These are phyloP conservation scores for Rhombomys opimus DNA, from an alignment of 2,113 vertebrate genomes.

Conservation along the genomic window DNA sequence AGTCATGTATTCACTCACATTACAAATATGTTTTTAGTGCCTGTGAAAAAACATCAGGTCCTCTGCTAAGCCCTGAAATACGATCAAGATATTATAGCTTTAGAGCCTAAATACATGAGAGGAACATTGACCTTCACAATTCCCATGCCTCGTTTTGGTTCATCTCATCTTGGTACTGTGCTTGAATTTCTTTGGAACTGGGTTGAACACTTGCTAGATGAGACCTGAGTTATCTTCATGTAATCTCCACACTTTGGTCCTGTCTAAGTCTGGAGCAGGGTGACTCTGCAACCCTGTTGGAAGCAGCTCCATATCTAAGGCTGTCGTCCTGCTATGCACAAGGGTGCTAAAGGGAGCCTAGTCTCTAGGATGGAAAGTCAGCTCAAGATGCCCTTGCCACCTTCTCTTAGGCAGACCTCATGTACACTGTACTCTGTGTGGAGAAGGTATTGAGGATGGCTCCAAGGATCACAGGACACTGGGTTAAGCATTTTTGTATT, in stretches of 20 bases:
- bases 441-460: not conserved
- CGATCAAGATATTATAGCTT: not conserved
- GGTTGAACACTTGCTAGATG: not conserved
- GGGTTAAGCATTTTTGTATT: not conserved
- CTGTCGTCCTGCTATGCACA: not conserved
- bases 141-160: not conserved
- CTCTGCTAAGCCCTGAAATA: not conserved
- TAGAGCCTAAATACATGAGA: not conserved
- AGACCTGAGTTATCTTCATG: not conserved
- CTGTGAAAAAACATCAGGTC: not conserved
- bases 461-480: not conserved
- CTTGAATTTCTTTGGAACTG: constrained; percentile 1
- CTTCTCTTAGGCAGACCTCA: not conserved
- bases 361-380: fast-evolving
- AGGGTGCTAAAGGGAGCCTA: not conserved
- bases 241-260: constrained; percentile 8
- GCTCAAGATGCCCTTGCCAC: not conserved
- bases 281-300: not conserved
- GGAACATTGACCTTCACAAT: not conserved
- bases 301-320: not conserved
- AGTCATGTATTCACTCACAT: not conserved
- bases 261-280: not conserved
- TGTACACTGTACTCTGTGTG: fast-evolving
- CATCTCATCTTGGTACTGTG: not conserved
- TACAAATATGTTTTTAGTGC: not conserved